Conservation (phyloP, 2,888 invertebrate genomes). For the Helobdella robusta region DNA sequence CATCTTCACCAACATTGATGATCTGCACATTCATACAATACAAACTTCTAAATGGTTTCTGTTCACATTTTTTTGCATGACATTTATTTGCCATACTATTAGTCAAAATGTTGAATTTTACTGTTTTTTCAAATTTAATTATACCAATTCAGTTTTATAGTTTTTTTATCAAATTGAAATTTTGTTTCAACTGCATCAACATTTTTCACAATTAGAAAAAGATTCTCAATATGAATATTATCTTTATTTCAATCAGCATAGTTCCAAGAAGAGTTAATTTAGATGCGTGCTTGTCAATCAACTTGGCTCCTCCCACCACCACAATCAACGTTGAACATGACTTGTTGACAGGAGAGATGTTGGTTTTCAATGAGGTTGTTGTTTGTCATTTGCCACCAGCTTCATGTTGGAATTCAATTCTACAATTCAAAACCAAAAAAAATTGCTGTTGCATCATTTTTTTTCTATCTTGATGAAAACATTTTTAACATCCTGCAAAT, state of each 20-base stretch:
- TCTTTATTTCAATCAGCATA: background rate
- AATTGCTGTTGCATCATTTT: background rate
- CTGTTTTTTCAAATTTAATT: background rate
- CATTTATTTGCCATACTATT: too few relatives aligned
- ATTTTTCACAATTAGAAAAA: background rate
- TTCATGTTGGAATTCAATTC: background rate
- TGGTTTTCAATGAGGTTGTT: constrained; percentile 55
- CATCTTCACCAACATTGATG: constrained; percentile 4
- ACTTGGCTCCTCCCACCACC: constrained; percentile 41
- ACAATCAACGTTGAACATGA: constrained; percentile 61
- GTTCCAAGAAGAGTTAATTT: constrained; percentile 41
- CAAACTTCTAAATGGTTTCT: constrained; percentile 13
- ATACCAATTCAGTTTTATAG: background rate
- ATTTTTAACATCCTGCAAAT: too few relatives aligned
- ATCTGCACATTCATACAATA: constrained; percentile 3
- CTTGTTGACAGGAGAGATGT: constrained; percentile 65
- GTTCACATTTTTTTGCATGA: background rate
- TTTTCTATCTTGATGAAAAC: background rate
- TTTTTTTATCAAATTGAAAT: background rate
- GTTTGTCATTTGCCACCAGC: background rate
- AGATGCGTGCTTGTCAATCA: constrained; percentile 38
- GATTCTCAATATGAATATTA: background rate
- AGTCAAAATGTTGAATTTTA: background rate
- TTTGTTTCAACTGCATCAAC: background rate
- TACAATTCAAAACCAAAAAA: background rate